Base-by-base conservation (phyloP, 1,140 invertebrate genomes). In the Piezodorus guildinii region DNA sequence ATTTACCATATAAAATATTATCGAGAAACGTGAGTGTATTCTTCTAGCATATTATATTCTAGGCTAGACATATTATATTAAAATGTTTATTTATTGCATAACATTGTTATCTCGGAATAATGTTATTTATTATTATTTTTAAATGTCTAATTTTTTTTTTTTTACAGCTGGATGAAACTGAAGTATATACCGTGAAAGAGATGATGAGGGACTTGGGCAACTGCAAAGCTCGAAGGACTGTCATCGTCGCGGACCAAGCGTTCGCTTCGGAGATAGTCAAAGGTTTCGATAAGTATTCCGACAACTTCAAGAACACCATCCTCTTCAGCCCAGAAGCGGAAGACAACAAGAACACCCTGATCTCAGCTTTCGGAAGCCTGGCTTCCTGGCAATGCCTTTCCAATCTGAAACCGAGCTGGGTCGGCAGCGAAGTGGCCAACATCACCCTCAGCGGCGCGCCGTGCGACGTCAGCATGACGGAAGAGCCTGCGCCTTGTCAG, bases 241-340 rank as follows among this genome's bases (percentile, higher is more conserved):
- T 77, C 25, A 62, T 81, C 5, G 67, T 81, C 0, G 74, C 73
- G 0, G 80, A 81, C 65, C 79, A 80, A 62, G 79, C 76, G 63
- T 78, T 75, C 67, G 71, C 77, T 2, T 77, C 75, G 0, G 70
- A 76, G 52, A 64, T 81, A 8, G 70, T 75, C 8, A 59, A 14
- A 25, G 14, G 1, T 17, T 17, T 43, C 16, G 34, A 60, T 1
- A 60, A 43, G 30, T 17, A 60, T 19, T 4, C 30, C n/a, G 39
- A 17, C 16, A 25, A 16, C 10, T 60, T 60, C 16, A n/a, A 17
- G n/a, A 34, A 60, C 12, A 43, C n/a, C 1, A n/a, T 60, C 15
- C 16, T 60, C 3, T 30, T 44, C 12, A 43, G 27, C n/a, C 27
- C 30, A 43, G 15, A 34, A 9, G 3, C 25, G 1, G 30, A 39